Evolutionary conservation across 2,888 invertebrate species (phyloP), one percentile per base, ranked within the genome.

Genomic region (Sisyra nigra): DNA sequence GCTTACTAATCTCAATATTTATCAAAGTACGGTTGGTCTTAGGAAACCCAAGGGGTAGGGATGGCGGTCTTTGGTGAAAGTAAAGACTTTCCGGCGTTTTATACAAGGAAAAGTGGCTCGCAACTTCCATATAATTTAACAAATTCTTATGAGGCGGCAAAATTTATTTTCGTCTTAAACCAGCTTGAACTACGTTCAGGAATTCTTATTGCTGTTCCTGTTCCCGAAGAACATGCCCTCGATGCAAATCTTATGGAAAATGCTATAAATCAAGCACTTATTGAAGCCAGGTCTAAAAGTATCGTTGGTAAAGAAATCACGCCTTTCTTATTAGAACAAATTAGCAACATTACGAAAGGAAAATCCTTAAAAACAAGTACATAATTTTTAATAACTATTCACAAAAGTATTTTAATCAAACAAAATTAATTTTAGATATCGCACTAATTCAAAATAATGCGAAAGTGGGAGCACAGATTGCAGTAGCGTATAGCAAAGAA

Each of bases 21-120:
- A 24, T 24, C 24, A 3, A 24, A 24, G 24, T 24, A 7, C 24
- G 24, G n/a, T 41, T 18, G 44, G 46, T 50, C 47, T 6, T 53
- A 89, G 87, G 96, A 97, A 69, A 97, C 94, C 0, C 81, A 89
- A 60, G 94, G 96, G 1, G 93, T 96, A 1, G 84, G 86, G 52
- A 92, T 96, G 0, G 78, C 81, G 30, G 76, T 83, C 0, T 82
- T 76, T 50, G 82, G 85, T 0, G 62, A 68, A n/a, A 61, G 69
- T 0, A 63, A 64, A 18, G 72, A 76, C 10, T 98, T 98, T 62
- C 98, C 98, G 1, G 91, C 93, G 33, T 98, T 98, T 66, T 98
- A 93, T 63, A 82, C 85, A 1, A 63, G 72, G 3, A 67, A 71
- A 45, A 93, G 93, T 50, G 83, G 81, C 1, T 70, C 65, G 49